These are phyloP conservation scores for Macroglossus sobrinus DNA, from an alignment of 2,113 vertebrate species.

Conservation along the genomic window DNA sequence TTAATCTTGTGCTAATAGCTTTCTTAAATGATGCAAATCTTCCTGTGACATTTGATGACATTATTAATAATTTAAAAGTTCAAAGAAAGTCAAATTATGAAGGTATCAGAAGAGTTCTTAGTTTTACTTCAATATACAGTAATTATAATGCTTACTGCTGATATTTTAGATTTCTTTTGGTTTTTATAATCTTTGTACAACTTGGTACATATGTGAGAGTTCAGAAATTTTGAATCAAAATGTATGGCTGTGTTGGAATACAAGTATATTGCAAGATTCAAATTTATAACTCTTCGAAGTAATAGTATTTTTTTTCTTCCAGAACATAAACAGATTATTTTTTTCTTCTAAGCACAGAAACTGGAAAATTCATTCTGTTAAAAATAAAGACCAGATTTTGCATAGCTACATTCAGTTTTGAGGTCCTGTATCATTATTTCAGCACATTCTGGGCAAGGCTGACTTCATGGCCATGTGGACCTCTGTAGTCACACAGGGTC, in stretches of 20 bases:
- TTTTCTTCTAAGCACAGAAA: not conserved
- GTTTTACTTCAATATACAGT: not conserved
- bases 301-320: not conserved
- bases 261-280: not conserved
- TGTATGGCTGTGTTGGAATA: not conserved
- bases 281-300: not conserved
- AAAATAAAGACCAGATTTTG: not conserved
- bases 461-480: not conserved
- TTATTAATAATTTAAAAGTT: slow-evolving; percentile 36
- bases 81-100: slow-evolving; percentile 40
- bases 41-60: slow-evolving; percentile 49
- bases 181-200: not conserved
- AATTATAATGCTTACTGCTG: slow-evolving; percentile 40
- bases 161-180: not conserved
- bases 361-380: not conserved
- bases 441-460: not conserved
- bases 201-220: not conserved
- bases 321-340: not conserved
- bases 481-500: not conserved
- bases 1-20: slow-evolving; percentile 20
- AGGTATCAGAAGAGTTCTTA: not conserved
- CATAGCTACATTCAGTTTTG: not conserved
- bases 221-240: slow-evolving; percentile 15
- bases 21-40: not conserved
- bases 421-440: not conserved